Percentiles rank a stretch among this genome's conserved stretches.
These are phyloP conservation scores for Allacma fusca DNA, from an alignment of 2,888 invertebrate species.

Conservation along the genomic window DNA sequence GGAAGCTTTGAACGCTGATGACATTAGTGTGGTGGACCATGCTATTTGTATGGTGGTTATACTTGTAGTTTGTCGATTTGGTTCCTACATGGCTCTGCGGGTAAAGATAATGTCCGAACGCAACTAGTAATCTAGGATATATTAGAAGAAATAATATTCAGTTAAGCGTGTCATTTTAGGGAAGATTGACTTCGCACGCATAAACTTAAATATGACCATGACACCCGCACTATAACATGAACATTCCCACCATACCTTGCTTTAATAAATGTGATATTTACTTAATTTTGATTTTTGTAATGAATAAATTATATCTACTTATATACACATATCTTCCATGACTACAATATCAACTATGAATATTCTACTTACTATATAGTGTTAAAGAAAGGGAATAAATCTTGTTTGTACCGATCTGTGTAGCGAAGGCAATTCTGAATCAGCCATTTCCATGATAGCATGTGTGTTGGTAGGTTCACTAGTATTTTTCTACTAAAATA, in stretches of 20 bases:
- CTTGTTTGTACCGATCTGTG: too few relatives aligned
- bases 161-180: too few relatives aligned
- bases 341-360: neutral
- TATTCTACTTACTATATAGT: neutral
- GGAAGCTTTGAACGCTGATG: slow-evolving; percentile 81
- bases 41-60: slow-evolving; percentile 67
- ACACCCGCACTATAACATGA: neutral
- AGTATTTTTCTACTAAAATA: too few relatives aligned
- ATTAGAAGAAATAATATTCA: neutral
- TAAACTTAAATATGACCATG: neutral
- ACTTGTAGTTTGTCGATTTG: slow-evolving; percentile 71
- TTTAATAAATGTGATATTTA: slow-evolving; percentile 2
- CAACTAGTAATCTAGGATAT: slow-evolving; percentile 21
- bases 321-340: neutral
- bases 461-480: too few relatives aligned
- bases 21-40: slow-evolving; percentile 62
- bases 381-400: neutral
- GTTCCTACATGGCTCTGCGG: slow-evolving; percentile 75
- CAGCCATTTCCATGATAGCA: too few relatives aligned
- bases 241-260: neutral
- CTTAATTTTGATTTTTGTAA: neutral
- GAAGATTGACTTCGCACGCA: too few relatives aligned
- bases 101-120: slow-evolving; percentile 67
- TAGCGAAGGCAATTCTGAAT: too few relatives aligned
- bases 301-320: neutral